Percentiles rank a stretch among this genome's conserved stretches.
Conservation (phyloP, 2,113 vertebrate genomes). For the Bungarus multicinctus region DNA sequence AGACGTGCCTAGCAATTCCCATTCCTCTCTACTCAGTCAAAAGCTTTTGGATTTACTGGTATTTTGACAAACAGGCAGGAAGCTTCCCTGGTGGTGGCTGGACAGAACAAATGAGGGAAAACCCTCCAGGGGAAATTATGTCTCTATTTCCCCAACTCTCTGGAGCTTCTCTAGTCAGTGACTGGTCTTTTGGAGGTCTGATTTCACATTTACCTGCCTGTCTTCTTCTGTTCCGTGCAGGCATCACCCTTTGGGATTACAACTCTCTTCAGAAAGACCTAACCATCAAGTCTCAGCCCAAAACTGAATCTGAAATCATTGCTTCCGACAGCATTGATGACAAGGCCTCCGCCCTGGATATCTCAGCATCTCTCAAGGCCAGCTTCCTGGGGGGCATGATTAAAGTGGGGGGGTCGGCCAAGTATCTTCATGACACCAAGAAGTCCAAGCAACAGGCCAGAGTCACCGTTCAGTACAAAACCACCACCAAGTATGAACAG, state of each 20-base stretch:
- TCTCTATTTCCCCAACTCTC: background rate
- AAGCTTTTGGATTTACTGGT: too few species aligned
- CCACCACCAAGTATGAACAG: too few species aligned
- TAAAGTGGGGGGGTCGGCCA: slow-evolving; percentile 42
- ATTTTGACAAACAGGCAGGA: too few species aligned
- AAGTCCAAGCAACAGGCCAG: slow-evolving; percentile 43
- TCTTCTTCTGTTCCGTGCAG: background rate
- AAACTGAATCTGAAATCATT: slow-evolving; percentile 44
- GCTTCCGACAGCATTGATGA: slow-evolving; percentile 37
- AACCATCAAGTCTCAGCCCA: slow-evolving; percentile 1
- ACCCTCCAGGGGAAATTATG: too few species aligned
- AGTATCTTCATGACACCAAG: slow-evolving; percentile 47
- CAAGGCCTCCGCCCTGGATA: slow-evolving; percentile 42
- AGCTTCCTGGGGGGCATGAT: slow-evolving; percentile 49
- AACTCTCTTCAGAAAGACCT: slow-evolving; percentile 31
- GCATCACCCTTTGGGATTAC: slow-evolving; percentile 38
- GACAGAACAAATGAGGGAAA: too few species aligned
- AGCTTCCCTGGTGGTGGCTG: too few species aligned
- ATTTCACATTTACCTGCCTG: too few species aligned
- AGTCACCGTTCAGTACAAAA: slow-evolving; percentile 51
- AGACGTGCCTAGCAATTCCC: too few species aligned
- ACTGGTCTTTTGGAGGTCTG: too few species aligned
- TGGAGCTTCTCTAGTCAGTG: too few species aligned
- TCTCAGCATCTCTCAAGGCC: slow-evolving; percentile 33
- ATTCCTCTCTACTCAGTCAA: too few species aligned